Evolutionary conservation across 30 jellyfish, hydroid and myxozoan genomes (phyloP).

Genomic region (Turritopsis dohrnii): DNA sequence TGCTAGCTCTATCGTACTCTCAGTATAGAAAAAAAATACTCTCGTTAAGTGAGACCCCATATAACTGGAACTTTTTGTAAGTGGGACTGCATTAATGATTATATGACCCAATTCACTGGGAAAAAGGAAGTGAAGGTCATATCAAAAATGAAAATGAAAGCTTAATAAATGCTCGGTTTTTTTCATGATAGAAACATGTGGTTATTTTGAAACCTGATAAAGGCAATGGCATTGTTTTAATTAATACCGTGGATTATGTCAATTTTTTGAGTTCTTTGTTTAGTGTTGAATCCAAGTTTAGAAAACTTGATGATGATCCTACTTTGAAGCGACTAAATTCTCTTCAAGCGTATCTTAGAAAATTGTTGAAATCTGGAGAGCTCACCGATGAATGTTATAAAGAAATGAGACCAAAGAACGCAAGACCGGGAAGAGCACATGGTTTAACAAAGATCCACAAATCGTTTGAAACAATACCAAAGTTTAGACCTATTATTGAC

Average conservation of each 20-base stretch:
- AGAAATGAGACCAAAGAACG: constrained; percentile 9
- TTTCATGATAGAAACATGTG: too few relatives aligned
- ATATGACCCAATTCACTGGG: too few relatives aligned
- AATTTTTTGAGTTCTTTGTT: neutral
- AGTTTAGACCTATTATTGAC: neutral
- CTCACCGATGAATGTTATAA: neutral
- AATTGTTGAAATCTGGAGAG: neutral
- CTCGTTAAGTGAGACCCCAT: too few relatives aligned
- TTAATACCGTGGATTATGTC: neutral
- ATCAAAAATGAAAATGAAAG: too few relatives aligned
- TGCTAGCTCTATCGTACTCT: too few relatives aligned
- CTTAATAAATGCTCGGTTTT: too few relatives aligned
- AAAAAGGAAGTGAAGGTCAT: too few relatives aligned
- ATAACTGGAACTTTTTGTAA: too few relatives aligned
- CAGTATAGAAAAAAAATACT: too few relatives aligned
- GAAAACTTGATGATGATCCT: constrained; percentile 4
- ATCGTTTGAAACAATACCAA: neutral
- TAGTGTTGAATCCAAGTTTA: neutral
- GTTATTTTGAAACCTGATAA: neutral
- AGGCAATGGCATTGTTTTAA: neutral
- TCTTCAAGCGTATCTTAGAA: neutral
- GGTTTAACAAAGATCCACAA: neutral
- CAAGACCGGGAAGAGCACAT: neutral
- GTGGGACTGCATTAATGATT: too few relatives aligned
- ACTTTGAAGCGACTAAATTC: constrained; percentile 3